Evolutionary conservation across 2,113 vertebrate species (phyloP).

Genomic region (Prinia subflava): DNA sequence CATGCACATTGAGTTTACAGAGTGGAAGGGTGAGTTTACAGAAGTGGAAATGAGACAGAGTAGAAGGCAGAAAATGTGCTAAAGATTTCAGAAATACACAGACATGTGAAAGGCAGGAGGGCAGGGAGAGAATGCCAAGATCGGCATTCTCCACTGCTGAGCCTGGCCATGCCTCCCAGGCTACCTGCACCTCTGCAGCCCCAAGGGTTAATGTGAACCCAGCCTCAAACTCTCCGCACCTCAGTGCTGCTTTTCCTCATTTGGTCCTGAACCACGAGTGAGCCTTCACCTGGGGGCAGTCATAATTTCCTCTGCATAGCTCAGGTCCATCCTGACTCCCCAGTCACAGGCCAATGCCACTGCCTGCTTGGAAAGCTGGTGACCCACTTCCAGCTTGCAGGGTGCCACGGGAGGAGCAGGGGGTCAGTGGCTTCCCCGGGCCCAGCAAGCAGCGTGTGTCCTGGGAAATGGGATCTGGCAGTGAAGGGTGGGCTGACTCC

Average conservation of each 20-base stretch:
- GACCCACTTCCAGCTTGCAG: neutral
- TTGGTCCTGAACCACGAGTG: neutral
- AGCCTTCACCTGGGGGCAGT: neutral
- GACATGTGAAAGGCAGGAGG: neutral
- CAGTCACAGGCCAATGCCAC: neutral
- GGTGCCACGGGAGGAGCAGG: no score
- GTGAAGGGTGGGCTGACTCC: no score
- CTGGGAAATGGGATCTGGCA: neutral
- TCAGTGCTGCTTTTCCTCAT: neutral
- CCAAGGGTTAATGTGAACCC: neutral
- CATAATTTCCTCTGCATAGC: neutral
- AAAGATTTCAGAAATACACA: neutral
- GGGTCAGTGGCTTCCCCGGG: fast-evolving
- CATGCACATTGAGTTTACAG: neutral
- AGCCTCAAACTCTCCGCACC: neutral
- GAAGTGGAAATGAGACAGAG: neutral
- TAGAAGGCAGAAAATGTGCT: neutral
- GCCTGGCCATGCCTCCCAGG: neutral
- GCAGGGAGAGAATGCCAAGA: neutral
- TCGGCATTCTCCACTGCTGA: fast-evolving
- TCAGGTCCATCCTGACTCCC: neutral
- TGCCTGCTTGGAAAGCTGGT: neutral
- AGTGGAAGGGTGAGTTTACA: neutral
- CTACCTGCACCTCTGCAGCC: neutral
- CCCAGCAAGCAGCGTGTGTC: fast-evolving